Base-by-base conservation (phyloP, 1,140 invertebrate genomes). In the Stegodyphus mimosarum region DNA sequence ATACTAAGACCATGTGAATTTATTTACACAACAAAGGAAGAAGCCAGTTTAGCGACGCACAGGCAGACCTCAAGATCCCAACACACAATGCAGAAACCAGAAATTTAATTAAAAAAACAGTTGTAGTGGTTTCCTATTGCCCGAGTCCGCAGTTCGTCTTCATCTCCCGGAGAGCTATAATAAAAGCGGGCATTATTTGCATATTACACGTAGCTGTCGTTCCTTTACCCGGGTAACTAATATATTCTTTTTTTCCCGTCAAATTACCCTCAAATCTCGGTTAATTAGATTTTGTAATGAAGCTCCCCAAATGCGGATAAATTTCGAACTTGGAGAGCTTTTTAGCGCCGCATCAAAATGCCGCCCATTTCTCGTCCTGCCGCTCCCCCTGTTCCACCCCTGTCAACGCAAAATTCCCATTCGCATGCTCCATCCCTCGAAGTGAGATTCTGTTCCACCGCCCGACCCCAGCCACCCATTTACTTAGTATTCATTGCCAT, bases 281-380 rank as follows among this genome's bases (percentile, higher is more conserved):
- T 67, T 67, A 67, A 67, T 67, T 67, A 67, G 64, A 67, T 67
- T 67, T 67, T 67, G 64, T 67, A 67, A 67, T 67, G 64, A 67
- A 17, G 17, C n/a, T 67, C 17, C 64, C 11, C 17, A 7, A n/a
- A 67, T n/a, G 9, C 15, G 55, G 9, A 18, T 13, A 67, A 67
- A 7, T 67, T 15, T 67, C 13, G 64, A 67, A 18, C 10, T 9
- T 7, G 17, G 64, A n/a, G 64, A 18, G 64, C 10, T 67, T 67
- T 67, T 67, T 67, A 67, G 17, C 64, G 17, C 64, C 64, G 64
- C 64, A 67, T 67, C 64, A 67, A 67, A 67, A 67, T 67, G 64
- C 64, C 64, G 64, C 64, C 64, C 64, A 67, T 67, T 67, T 67
- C 64, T 67, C 64, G 64, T 67, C 33, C 33, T 33, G 33, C 64